These are phyloP conservation scores for Theocolax elegans DNA, from an alignment of 1,140 invertebrate genomes.

Conservation along the genomic window DNA sequence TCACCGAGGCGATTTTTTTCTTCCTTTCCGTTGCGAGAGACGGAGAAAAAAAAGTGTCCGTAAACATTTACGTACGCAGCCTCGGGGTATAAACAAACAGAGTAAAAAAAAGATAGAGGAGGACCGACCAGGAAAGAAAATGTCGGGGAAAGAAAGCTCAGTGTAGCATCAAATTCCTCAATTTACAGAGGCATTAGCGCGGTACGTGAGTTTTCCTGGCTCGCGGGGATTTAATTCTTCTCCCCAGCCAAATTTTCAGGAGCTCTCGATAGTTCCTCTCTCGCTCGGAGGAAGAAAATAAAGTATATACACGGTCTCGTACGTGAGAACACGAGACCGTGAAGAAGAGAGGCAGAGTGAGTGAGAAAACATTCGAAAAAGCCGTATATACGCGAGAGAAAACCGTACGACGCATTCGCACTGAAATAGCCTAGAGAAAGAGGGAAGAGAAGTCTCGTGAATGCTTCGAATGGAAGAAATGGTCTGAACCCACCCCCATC, in stretches of 20 bases:
- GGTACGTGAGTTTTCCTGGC: constrained; percentile 10
- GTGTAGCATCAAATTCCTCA: constrained; percentile 38
- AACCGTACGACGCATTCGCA: too few species aligned
- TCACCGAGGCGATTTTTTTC: neutral
- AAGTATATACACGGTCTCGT: neutral
- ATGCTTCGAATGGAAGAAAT: too few species aligned
- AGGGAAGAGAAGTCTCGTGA: too few species aligned
- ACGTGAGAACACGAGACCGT: neutral
- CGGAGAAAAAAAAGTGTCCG: neutral
- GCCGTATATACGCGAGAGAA: too few species aligned
- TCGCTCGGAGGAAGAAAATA: neutral
- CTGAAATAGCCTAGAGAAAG: too few species aligned
- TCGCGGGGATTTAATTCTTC: constrained; percentile 21
- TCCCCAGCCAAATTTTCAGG: neutral
- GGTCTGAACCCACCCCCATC: too few species aligned
- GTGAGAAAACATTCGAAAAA: too few species aligned
- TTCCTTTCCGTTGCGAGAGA: neutral
- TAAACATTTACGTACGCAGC: constrained; percentile 6
- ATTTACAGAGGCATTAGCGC: constrained; percentile 29
- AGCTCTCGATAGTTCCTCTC: constrained; percentile 12
- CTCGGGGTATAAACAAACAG: neutral
- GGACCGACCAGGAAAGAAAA: neutral
- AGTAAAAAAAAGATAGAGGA: neutral
- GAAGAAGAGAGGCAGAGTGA: too few species aligned
- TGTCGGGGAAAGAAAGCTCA: neutral